Conservation (phyloP, 2,797 vertebrate species). For the Hippocampus kuda region DNA sequence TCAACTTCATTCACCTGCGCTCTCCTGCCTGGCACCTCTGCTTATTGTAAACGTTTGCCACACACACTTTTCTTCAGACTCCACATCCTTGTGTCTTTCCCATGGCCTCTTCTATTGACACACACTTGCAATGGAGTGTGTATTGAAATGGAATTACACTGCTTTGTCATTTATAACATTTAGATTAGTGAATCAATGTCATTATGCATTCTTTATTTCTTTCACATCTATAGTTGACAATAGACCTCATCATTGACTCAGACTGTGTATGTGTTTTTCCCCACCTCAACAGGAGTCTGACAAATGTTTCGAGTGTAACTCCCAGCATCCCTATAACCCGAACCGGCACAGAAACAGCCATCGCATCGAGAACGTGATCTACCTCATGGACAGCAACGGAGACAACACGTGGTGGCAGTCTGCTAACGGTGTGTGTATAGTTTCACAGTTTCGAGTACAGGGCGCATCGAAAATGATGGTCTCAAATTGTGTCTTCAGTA, state of each 20-base stretch:
- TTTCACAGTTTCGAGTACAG: neutral
- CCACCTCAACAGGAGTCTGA: constrained; percentile 63
- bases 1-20: constrained; percentile 20
- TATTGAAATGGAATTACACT: neutral
- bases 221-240: neutral
- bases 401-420: constrained; percentile 82
- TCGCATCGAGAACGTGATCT: constrained; percentile 77
- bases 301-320: constrained; percentile 82
- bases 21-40: constrained; percentile 4
- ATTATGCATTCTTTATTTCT: neutral
- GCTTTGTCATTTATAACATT: neutral
- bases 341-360: constrained; percentile 63
- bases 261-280: neutral
- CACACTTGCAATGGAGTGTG: neutral
- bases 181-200: too few species aligned
- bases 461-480: neutral
- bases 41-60: neutral
- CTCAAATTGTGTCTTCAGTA: neutral
- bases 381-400: constrained; percentile 52
- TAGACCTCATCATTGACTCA: neutral
- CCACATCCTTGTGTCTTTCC: constrained; percentile 11
- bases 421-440: constrained; percentile 69
- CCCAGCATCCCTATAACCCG: constrained; percentile 46
- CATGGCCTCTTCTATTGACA: constrained; percentile 18
- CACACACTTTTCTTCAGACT: neutral